Base-by-base conservation (phyloP, 1,140 invertebrate genomes). In the Heterodera carotae region DNA sequence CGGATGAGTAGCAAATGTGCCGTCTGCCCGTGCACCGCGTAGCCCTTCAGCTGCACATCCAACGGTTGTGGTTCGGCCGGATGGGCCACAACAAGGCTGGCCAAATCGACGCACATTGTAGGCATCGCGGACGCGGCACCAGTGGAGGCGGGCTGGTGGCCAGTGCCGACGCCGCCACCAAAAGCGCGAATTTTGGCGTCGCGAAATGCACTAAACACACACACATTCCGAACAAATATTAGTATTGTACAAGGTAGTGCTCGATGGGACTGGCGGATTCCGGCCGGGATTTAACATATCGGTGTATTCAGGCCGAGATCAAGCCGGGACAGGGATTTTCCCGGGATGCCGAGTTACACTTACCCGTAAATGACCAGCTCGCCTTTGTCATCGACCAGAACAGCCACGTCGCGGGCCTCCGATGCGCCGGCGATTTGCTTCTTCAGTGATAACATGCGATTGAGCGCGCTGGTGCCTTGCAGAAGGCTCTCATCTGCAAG, bases 141-240 rank as follows among this genome's bases (percentile, higher is more conserved):
- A 36, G 39, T 12, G 39, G 39, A 8, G 39, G 6, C 39, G 39
- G 39, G 39, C 39, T 34, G 39, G 10, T n/a, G 12, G 33, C 27
- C 1, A 74, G 31, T 31, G 59, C 48, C 53, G 34, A 25, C 8
- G 36, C 34, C 10, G 33, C 56, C 25, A n/a, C 53, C 56, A 33
- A 74, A 74, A 2, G 64, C 15, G 12, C 56, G 27, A 25, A 74
- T 59, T 64, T 74, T 74, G 33, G 39, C 72, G 64, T 74, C 72
- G 34, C 64, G 72, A 18, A 56, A 74, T 29, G 33, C 72, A 31
- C 72, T 71, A 27, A 71, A 48, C 43, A 5, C 48, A 22, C 12
- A 22, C n/a, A n/a, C n/a, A n/a, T n/a, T n/a, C n/a, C 36, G 36
- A 39, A 39, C 4, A 39, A 4, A 39, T 6, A 6, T 39, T 39